A percentile compares a stretch with the other conserved stretches of the same genome.
Evolutionary conservation across 2,888 invertebrate species (phyloP).

Genomic region (Philereme vetulata): DNA sequence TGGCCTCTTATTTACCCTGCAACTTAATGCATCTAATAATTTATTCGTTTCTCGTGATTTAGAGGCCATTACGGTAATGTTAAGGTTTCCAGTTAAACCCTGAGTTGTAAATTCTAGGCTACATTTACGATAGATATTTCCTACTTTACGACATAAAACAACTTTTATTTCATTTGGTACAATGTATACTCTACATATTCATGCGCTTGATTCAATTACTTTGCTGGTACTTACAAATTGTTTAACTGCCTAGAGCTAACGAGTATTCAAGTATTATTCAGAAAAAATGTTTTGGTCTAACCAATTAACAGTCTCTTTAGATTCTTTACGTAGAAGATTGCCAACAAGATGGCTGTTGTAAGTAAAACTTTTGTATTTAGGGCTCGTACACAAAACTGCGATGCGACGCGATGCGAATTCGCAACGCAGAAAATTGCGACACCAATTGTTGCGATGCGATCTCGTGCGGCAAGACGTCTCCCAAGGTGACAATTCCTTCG

Average conservation of each 20-base stretch:
- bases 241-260: background rate
- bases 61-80: constrained; percentile 66
- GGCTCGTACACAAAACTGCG: too few relatives aligned
- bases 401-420: too few relatives aligned
- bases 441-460: too few relatives aligned
- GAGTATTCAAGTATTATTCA: too few relatives aligned
- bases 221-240: constrained; percentile 1
- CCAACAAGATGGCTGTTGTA: too few relatives aligned
- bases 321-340: too few relatives aligned
- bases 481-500: too few relatives aligned
- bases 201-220: constrained; percentile 15
- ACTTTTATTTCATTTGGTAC: constrained; percentile 55
- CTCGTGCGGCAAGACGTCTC: too few relatives aligned
- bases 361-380: too few relatives aligned
- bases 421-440: too few relatives aligned
- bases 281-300: too few relatives aligned
- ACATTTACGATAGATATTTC: constrained; percentile 66
- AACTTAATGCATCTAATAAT: constrained; percentile 68
- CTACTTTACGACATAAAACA: constrained; percentile 63
- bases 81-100: constrained; percentile 65
- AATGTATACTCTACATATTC: constrained; percentile 42
- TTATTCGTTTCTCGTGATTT: constrained; percentile 73
- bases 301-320: too few relatives aligned
- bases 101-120: constrained; percentile 66
- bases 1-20: constrained; percentile 58